phyloP scores from a whole-genome alignment of 2,113 vertebrate genomes.

The Rissa tridactyla region DNA sequence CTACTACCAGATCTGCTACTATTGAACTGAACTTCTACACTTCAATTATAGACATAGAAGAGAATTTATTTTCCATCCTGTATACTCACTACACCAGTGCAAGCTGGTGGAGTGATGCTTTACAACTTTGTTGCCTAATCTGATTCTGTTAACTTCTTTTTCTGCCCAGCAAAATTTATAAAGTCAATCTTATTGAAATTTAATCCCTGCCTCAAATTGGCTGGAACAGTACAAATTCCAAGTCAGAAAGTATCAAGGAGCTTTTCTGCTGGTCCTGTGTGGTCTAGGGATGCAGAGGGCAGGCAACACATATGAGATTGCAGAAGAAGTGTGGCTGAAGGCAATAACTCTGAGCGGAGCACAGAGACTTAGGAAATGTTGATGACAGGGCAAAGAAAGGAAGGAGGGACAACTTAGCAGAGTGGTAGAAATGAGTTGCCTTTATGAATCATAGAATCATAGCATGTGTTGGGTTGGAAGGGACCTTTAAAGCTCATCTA shows the following conservation, averaged over 20 bases:
- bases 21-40: not conserved
- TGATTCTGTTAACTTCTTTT: not conserved
- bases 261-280: not conserved
- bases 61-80: not conserved
- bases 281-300: not conserved
- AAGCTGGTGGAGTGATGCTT: not conserved
- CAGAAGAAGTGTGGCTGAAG: not conserved
- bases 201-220: not conserved
- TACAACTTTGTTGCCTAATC: not conserved
- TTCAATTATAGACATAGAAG: not conserved
- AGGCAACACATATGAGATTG: not conserved
- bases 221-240: not conserved
- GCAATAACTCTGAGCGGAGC: not conserved
- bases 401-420: not conserved
- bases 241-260: not conserved
- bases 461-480: too few species aligned
- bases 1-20: not conserved
- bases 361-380: not conserved
- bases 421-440: not conserved
- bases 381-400: not conserved
- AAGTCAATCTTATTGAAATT: not conserved
- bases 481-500: too few species aligned
- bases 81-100: not conserved
- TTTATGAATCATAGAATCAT: too few species aligned
- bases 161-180: not conserved